phyloP scores from a whole-genome alignment of 2,797 vertebrate species.

The Cichlasoma orientale region DNA sequence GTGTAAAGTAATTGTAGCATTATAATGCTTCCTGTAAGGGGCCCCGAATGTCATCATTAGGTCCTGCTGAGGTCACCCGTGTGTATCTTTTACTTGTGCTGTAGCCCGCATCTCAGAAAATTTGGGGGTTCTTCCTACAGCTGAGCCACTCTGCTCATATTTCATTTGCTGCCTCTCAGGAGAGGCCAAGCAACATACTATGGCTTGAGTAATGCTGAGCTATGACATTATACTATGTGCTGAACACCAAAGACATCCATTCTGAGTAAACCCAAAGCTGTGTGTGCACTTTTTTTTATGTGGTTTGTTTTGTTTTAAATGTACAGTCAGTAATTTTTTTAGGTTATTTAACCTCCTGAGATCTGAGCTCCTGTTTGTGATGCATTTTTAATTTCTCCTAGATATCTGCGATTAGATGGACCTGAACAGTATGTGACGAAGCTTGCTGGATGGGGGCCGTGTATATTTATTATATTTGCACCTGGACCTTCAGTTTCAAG shows the following conservation, averaged over 20 bases:
- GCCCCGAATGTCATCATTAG: slow-evolving; percentile 23
- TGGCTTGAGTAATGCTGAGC: background rate
- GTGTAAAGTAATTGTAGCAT: slow-evolving; percentile 17
- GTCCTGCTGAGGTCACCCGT: slow-evolving; percentile 1
- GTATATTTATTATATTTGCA: no score
- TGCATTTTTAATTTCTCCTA: no score
- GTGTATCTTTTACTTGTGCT: slow-evolving; percentile 6
- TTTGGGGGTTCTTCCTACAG: background rate
- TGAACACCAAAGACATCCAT: background rate
- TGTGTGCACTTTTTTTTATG: no score
- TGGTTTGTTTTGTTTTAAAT: no score
- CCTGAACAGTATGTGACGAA: no score
- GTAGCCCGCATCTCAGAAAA: background rate
- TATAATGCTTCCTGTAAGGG: background rate
- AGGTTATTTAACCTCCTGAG: no score
- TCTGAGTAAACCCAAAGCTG: background rate
- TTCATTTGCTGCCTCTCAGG: background rate
- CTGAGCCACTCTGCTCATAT: background rate
- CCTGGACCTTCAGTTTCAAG: no score
- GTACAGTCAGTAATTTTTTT: no score
- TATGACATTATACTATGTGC: background rate
- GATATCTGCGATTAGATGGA: no score
- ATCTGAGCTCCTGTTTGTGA: no score
- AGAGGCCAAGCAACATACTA: background rate
- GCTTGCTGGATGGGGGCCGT: no score